These are phyloP conservation scores for Amniataba percoides DNA, from an alignment of 2,797 vertebrate genomes.

Conservation along the genomic window DNA sequence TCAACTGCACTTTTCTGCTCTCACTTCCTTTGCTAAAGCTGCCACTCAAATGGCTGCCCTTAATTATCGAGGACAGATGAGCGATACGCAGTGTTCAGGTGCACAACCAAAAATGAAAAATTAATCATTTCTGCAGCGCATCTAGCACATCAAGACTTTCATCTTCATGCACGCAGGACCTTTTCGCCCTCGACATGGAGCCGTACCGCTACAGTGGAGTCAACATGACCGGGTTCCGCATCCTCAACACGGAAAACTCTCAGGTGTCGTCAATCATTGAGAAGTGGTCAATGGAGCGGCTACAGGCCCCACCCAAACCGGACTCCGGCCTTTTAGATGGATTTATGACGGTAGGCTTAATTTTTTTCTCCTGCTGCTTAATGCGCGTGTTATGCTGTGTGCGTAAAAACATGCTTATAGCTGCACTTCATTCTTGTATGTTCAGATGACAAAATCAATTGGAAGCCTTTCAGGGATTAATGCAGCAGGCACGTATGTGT, in stretches of 20 bases:
- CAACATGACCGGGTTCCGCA: conserved; percentile 98
- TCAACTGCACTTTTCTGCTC: conserved; percentile 39
- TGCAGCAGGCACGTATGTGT: conserved; percentile 15
- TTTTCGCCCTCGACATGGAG: conserved; percentile 97
- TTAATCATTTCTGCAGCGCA: not conserved
- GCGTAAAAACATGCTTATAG: conserved; percentile 32
- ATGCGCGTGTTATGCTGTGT: conserved; percentile 35
- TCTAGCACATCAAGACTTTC: not conserved
- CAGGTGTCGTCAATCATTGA: conserved; percentile 98
- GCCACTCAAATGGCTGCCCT: conserved; percentile 30
- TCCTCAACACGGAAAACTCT: conserved; percentile 95
- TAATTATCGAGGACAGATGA: conserved; percentile 37
- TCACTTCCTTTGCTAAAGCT: conserved; percentile 21
- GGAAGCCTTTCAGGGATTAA: conserved; percentile 18
- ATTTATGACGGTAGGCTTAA: conserved; percentile 94
- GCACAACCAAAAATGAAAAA: conserved; percentile 22
- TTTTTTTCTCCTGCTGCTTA: conserved; percentile 14
- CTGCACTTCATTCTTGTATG: conserved; percentile 7
- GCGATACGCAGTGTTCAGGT: not conserved
- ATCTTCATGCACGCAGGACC: conserved; percentile 85
- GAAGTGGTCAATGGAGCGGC: conserved; percentile 98
- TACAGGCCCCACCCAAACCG: conserved; percentile 96
- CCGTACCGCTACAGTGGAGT: conserved; percentile 97
- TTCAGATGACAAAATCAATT: conserved; percentile 35
- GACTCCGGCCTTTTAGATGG: conserved; percentile 98